Conservation (phyloP, 2,888 invertebrate genomes). For the Nephrotoma guestfalica region DNA sequence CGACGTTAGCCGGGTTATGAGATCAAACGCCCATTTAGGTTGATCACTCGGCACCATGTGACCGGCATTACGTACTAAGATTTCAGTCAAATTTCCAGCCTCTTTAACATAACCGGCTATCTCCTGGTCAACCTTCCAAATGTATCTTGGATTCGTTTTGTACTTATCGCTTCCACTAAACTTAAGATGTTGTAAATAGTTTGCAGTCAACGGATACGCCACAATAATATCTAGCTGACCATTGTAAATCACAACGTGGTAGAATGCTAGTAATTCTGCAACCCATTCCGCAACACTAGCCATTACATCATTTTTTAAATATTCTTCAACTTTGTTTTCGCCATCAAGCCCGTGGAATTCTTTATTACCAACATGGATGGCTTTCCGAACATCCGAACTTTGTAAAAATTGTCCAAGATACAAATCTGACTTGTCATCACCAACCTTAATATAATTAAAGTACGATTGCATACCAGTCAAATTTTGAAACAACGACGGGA, state of each 20-base stretch:
- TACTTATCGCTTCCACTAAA: slow-evolving; percentile 38
- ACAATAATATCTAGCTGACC: slow-evolving; percentile 49
- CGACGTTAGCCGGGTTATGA: slow-evolving; percentile 42
- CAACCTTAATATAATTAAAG: slow-evolving; percentile 51
- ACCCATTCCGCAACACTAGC: slow-evolving; percentile 9
- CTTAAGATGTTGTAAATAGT: slow-evolving; percentile 32
- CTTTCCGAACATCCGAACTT: slow-evolving; percentile 35
- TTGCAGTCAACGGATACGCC: slow-evolving; percentile 48
- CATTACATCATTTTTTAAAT: slow-evolving; percentile 37
- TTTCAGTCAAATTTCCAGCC: slow-evolving; percentile 41
- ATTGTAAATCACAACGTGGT: slow-evolving; percentile 22
- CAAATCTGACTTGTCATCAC: slow-evolving; percentile 48
- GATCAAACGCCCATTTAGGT: slow-evolving; percentile 41
- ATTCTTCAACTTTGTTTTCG: slow-evolving; percentile 34
- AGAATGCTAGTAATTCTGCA: neutral
- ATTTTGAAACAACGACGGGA: slow-evolving; percentile 51
- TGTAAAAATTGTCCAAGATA: slow-evolving; percentile 47
- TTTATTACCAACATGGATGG: slow-evolving; percentile 42
- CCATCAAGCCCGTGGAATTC: slow-evolving; percentile 38
- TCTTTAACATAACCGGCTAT: slow-evolving; percentile 42
- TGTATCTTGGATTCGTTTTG: slow-evolving; percentile 29
- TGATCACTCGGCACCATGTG: slow-evolving; percentile 52
- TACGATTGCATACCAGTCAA: slow-evolving; percentile 58
- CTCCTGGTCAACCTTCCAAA: slow-evolving; percentile 33
- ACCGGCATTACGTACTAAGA: slow-evolving; percentile 46